Evolutionary conservation across 2,888 invertebrate genomes (phyloP).

Genomic region (Ennomos erosarius): DNA sequence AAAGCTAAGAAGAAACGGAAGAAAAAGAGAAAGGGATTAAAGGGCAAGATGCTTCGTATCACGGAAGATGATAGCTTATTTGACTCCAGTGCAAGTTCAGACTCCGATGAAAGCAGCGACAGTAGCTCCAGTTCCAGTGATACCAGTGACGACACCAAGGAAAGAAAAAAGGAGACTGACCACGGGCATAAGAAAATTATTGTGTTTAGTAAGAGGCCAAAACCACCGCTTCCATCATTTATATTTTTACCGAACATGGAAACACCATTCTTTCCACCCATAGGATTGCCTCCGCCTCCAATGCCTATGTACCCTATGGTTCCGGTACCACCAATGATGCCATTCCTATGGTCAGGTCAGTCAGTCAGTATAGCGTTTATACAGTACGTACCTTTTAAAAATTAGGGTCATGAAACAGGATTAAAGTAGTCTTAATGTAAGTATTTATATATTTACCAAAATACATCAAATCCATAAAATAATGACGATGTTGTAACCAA

Average conservation of each 20-base stretch:
- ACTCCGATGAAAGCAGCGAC: conserved; percentile 42
- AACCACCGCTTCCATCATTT: conserved; percentile 71
- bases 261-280: conserved; percentile 72
- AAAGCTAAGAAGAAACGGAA: conserved; percentile 43
- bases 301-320: conserved; percentile 76
- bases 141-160: conserved; percentile 36
- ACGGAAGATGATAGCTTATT: conserved; percentile 74
- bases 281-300: conserved; percentile 70
- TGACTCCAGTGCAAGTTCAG: conserved; percentile 52
- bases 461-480: too few relatives aligned
- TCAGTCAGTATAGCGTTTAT: too few relatives aligned
- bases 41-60: conserved; percentile 65
- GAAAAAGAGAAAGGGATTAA: conserved; percentile 53
- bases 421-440: too few relatives aligned
- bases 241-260: conserved; percentile 74
- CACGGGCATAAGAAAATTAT: conserved; percentile 73
- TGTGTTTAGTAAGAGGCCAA: conserved; percentile 68
- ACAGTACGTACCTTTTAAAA: too few relatives aligned
- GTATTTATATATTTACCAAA: too few relatives aligned
- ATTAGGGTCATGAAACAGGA: too few relatives aligned
- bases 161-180: conserved; percentile 35
- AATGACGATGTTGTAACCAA: too few relatives aligned
- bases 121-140: conserved; percentile 44
- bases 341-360: conserved; percentile 50
- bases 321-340: conserved; percentile 69